Base-by-base conservation (phyloP, 1,140 invertebrate species). In the Drosophila micromelanica region DNA sequence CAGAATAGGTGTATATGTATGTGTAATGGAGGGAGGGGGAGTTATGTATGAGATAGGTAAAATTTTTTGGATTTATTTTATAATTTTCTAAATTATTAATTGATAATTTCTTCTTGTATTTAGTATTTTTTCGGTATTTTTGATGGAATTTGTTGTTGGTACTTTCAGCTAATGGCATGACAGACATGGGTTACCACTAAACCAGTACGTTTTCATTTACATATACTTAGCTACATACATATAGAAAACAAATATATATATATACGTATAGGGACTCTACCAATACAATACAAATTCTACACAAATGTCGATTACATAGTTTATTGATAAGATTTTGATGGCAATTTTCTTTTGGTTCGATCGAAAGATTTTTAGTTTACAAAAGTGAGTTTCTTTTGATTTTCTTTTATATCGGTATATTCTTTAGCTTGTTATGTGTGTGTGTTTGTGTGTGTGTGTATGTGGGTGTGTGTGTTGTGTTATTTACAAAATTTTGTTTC, bases 401-500 rank as follows among this genome's bases (percentile, higher is more conserved):
- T 45, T 72, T 67, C 40, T 67, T 37, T 49, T n/a, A 37, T 17
- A 43, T 62, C 6, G 17, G 23, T 38, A 70, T 49, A 55, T 12
- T 32, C 9, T 37, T 27, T 49, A 12, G 17, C 13, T 20, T 45
- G 27, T 51, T 15, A 27, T 75, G 43, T 48, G 9, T 71, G 32
- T 72, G 42, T 43, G 43, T 45, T n/a, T n/a, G n/a, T n/a, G 32
- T 23, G 13, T 38, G 30, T 61, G 48, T 71, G 52, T 67, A 38
- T 65, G 42, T 57, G n/a, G 78, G 12, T 64, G 20, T 51, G 38
- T 74, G 56, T 60, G 43, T 15, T 2, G 43, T 62, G 59, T 87
- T 86, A 86, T 78, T 76, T 78, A 86, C 81, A 82, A 49, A 62
- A 65, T 32, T 71, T 84, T 80, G 37, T 52, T 61, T n/a, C n/a